Conservation (phyloP, 2,797 vertebrate species). For the Fundulus diaphanus region DNA sequence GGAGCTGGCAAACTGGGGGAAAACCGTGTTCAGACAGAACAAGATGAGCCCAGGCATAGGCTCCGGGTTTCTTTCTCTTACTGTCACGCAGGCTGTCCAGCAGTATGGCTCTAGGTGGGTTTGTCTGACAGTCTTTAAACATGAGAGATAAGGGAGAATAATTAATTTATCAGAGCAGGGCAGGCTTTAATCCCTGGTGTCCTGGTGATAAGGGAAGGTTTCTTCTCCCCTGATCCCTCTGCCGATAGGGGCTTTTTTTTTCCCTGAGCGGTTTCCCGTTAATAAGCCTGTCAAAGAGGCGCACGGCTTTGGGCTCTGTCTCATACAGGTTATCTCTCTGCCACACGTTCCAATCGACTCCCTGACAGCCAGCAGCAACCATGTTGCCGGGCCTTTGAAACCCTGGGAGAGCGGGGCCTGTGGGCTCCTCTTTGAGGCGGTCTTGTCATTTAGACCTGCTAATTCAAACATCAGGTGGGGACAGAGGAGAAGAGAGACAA, state of each 20-base stretch:
- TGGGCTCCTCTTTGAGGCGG: constrained; percentile 65
- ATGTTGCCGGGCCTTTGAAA: constrained; percentile 72
- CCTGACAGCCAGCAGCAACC: constrained; percentile 64
- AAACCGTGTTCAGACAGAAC: constrained; percentile 11
- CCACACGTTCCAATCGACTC: constrained; percentile 78
- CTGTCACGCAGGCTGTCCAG: constrained; percentile 40
- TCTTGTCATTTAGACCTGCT: constrained; percentile 78
- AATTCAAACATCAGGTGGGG: constrained; percentile 76
- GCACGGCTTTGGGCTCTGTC: constrained; percentile 68
- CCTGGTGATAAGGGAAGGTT: constrained; percentile 82
- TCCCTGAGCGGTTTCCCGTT: constrained; percentile 75
- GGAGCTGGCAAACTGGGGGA: not conserved
- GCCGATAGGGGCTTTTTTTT: constrained; percentile 71
- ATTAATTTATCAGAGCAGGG: constrained; percentile 84
- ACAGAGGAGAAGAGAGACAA: constrained; percentile 25
- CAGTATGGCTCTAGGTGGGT: constrained; percentile 61
- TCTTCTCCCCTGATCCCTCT: constrained; percentile 78
- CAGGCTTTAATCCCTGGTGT: constrained; percentile 84
- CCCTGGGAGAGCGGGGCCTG: constrained; percentile 63
- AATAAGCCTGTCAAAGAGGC: constrained; percentile 84
- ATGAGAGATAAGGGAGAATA: constrained; percentile 82
- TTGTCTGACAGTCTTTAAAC: constrained; percentile 78
- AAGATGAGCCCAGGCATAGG: constrained; percentile 5
- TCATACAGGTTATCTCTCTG: constrained; percentile 79
- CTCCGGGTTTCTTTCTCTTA: constrained; percentile 36